Percentiles rank a stretch among this genome's conserved stretches.
These are phyloP conservation scores for Protaetia brevitarsis DNA, from an alignment of 1,140 invertebrate genomes.

Conservation along the genomic window DNA sequence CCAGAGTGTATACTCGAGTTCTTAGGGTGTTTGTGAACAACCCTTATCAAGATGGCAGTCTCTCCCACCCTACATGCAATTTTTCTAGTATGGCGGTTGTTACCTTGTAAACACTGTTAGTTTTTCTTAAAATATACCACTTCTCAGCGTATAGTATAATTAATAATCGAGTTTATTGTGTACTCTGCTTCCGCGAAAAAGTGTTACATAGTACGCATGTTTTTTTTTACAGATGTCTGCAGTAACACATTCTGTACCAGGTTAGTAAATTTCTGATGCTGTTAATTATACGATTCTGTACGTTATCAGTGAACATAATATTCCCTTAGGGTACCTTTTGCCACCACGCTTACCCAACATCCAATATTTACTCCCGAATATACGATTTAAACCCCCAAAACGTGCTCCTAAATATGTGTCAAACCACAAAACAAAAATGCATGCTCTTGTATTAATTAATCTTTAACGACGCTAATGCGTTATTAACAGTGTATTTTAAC, in stretches of 20 bases:
- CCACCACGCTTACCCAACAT: not conserved
- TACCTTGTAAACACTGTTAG: constrained; percentile 45
- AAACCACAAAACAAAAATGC: constrained; percentile 1
- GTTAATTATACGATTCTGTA: not conserved
- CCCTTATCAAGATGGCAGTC: constrained; percentile 34
- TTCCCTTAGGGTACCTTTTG: not conserved
- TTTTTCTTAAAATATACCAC: constrained; percentile 24
- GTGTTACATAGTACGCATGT: constrained; percentile 43
- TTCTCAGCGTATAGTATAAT: not conserved
- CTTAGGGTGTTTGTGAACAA: constrained; percentile 30
- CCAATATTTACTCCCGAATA: not conserved
- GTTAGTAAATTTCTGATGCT: constrained; percentile 47
- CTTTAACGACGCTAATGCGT: not conserved
- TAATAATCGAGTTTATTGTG: constrained; percentile 21
- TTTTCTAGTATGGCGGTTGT: constrained; percentile 46
- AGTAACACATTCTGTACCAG: constrained; percentile 63
- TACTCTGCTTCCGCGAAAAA: constrained; percentile 25
- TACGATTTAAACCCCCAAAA: not conserved
- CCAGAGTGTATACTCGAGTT: not conserved
- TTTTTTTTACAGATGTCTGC: constrained; percentile 60
- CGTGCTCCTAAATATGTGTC: constrained; percentile 11
- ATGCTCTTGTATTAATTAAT: constrained; percentile 20
- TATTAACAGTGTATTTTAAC: not conserved
- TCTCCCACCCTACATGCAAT: constrained; percentile 38
- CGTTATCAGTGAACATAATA: not conserved